These are phyloP conservation scores for Drosophila formosana DNA, from an alignment of 2,888 invertebrate species.

Conservation along the genomic window DNA sequence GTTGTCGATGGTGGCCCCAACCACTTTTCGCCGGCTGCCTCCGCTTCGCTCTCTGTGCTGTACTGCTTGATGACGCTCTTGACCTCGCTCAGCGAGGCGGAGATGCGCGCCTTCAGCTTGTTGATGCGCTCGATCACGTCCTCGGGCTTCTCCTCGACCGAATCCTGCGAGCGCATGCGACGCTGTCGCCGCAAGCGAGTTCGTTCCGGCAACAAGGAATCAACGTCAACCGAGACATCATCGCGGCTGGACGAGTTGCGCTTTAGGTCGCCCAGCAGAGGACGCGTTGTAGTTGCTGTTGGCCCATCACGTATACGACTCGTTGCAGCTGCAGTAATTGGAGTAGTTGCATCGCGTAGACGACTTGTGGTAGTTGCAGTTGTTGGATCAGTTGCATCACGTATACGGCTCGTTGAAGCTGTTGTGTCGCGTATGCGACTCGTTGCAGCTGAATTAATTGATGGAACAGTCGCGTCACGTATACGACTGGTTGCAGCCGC, in stretches of 20 bases:
- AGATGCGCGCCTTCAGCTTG: conserved; percentile 83
- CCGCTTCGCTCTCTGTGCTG: conserved; percentile 80
- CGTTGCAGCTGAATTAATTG: not conserved
- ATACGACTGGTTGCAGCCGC: conserved; percentile 6
- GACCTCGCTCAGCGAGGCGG: conserved; percentile 83
- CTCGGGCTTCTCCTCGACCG: conserved; percentile 70
- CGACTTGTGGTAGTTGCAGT: conserved; percentile 9
- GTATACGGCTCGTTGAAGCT: conserved; percentile 22
- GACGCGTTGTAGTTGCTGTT: conserved; percentile 34
- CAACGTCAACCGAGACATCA: conserved; percentile 55
- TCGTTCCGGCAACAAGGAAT: conserved; percentile 70
- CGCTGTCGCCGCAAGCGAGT: conserved; percentile 78
- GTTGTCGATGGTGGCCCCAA: conserved; percentile 22
- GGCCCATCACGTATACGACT: conserved; percentile 63
- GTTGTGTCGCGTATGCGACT: not conserved
- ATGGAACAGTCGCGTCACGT: conserved; percentile 30
- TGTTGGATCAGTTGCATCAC: conserved; percentile 22
- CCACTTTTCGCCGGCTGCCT: conserved; percentile 54
- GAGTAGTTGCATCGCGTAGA: conserved; percentile 18
- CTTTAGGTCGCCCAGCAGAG: conserved; percentile 55
- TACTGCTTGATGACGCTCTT: conserved; percentile 84
- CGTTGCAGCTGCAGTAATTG: conserved; percentile 8
- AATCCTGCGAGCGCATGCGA: conserved; percentile 74
- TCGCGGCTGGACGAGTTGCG: conserved; percentile 60
- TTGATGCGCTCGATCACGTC: conserved; percentile 83